Percentiles rank a stretch among this genome's conserved stretches.
phyloP scores from a whole-genome alignment of 2,888 invertebrate species.

The Eupithecia abbreviata region DNA sequence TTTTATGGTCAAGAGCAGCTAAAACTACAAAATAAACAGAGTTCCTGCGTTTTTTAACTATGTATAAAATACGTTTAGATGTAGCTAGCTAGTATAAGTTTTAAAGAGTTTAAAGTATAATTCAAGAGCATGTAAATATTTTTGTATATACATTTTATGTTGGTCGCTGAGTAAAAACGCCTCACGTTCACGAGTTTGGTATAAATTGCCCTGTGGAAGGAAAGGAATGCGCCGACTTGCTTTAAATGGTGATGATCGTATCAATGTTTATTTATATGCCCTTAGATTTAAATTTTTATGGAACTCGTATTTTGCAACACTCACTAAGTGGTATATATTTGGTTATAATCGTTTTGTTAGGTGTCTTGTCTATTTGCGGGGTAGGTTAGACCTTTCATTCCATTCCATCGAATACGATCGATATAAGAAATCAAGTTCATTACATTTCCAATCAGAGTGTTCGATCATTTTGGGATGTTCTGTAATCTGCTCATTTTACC shows the following conservation, averaged over 20 bases:
- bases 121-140: neutral
- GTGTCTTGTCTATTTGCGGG: neutral
- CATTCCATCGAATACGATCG: neutral
- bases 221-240: constrained; percentile 53
- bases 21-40: neutral
- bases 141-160: neutral
- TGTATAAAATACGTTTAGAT: neutral
- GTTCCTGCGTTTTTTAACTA: neutral
- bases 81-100: neutral
- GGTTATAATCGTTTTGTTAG: neutral
- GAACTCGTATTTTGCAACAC: neutral
- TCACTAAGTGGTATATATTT: neutral
- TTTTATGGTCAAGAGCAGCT: constrained; percentile 3
- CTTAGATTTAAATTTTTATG: constrained; percentile 18
- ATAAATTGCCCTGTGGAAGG: constrained; percentile 55
- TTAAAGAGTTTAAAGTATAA: neutral
- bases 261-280: constrained; percentile 29
- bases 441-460: neutral
- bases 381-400: neutral
- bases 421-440: neutral
- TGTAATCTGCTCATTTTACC: neutral
- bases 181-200: constrained; percentile 55
- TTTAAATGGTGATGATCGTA: constrained; percentile 50
- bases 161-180: constrained; percentile 15
- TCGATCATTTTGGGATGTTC: neutral